Base-by-base conservation (phyloP, 2,113 vertebrate species). In the Amblyornis subalaris region DNA sequence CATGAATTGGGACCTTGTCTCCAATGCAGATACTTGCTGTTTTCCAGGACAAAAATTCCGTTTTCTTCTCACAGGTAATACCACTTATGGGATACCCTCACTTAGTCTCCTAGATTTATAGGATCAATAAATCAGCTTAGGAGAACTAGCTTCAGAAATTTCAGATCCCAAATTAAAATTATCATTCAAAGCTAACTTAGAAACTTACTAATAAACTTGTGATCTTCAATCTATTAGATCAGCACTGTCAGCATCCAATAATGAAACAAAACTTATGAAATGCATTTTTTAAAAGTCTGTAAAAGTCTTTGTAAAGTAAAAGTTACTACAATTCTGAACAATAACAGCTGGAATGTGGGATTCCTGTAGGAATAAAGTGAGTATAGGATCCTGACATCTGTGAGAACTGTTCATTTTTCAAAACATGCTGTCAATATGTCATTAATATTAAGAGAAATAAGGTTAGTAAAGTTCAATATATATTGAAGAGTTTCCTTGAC, bases 391-490 rank as follows among this genome's bases (percentile, higher is more conserved):
- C 76, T 95, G 92, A 94, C 76, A 96, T 91, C 93, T 92, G 69
- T 85, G 83, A 86, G 84, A 91, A 74, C 58, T 62, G 77, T 93
- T 95, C 91, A 81, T 97, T 97, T 96, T 78, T 91, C 65, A 95
- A 94, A 96, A 91, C 89, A 76, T 90, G 95, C 85, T 98, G 97
- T 97, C 98, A 97, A 96, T 98, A 97, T 96, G 96, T 96, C 97
- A 97, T 98, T 97, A 98, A 98, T 98, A 98, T 97, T 97, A 98
- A 98, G 97, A 98, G 95, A 98, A 98, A 98, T 98, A 97, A 98
- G 92, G 96, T 97, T 97, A 97, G 93, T 96, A 96, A 97, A 94
- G 89, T 97, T 97, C 97, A 97, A 97, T 98, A 97, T 97, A 97
- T 97, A 97, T 97, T 96, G 96, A 89, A 93, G 79, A 85, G 94